These are phyloP conservation scores for Campaea margaritaria DNA, from an alignment of 2,888 invertebrate genomes.

Conservation along the genomic window DNA sequence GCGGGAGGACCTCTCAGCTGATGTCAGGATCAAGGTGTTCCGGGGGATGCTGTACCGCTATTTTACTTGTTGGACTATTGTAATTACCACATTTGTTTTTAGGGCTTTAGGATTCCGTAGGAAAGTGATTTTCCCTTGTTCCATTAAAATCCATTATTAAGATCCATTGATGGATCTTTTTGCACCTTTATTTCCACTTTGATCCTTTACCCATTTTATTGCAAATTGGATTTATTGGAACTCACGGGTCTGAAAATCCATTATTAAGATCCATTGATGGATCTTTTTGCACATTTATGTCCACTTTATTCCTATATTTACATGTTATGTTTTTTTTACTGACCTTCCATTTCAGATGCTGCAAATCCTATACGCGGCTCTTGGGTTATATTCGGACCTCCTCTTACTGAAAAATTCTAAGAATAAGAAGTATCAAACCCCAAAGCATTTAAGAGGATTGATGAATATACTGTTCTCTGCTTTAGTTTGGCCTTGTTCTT, in stretches of 20 bases:
- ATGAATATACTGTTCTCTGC: constrained; percentile 31
- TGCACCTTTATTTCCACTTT: no score
- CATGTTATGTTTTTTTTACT: no score
- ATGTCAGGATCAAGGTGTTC: constrained; percentile 29
- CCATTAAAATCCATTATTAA: no score
- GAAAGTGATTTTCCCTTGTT: no score
- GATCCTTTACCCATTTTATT: no score
- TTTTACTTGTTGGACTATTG: constrained; percentile 40
- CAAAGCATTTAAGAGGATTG: constrained; percentile 1
- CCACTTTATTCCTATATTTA: no score
- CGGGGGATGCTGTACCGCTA: constrained; percentile 33
- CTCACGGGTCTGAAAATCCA: no score
- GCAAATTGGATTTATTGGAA: no score
- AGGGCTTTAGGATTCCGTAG: no score
- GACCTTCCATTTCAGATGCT: constrained; percentile 31
- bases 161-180: no score
- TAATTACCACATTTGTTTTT: constrained; percentile 8
- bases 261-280: no score
- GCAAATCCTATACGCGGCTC: constrained; percentile 34
- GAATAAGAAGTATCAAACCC: constrained; percentile 19
- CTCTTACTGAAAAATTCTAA: constrained; percentile 15
- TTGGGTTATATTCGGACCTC: constrained; percentile 33
- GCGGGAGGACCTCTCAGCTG: constrained; percentile 8
- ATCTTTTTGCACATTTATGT: no score
- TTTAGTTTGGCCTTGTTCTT: constrained; percentile 35